Evolutionary conservation across 1,140 invertebrate genomes (phyloP).

Genomic region (Anastrepha obliqua): DNA sequence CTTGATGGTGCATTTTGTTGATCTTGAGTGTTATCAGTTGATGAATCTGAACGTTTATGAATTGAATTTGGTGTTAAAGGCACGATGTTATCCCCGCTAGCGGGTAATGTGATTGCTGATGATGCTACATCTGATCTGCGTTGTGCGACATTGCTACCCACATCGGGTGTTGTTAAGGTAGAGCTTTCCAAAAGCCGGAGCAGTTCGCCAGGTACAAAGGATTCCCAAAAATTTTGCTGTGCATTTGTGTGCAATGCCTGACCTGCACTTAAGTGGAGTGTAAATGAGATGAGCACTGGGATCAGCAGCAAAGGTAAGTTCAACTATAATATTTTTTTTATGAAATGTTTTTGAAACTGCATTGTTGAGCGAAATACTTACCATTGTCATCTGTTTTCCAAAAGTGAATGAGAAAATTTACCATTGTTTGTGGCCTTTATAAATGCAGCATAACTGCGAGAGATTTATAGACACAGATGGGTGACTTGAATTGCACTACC

Average conservation of each 20-base stretch:
- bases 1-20: slow-evolving; percentile 24
- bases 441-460: slow-evolving; percentile 5
- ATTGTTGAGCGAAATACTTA: background rate
- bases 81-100: background rate
- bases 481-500: background rate
- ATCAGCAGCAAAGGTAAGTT: slow-evolving; percentile 18
- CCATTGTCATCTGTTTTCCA: slow-evolving; percentile 4
- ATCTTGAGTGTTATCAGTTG: slow-evolving; percentile 24
- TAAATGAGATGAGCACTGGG: background rate
- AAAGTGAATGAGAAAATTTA: slow-evolving; percentile 29
- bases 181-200: slow-evolving; percentile 36
- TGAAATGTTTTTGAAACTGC: slow-evolving; percentile 6
- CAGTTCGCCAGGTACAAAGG: slow-evolving; percentile 47
- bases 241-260: background rate
- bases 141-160: background rate
- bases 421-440: background rate
- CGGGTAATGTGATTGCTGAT: background rate
- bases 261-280: background rate
- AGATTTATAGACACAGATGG: background rate
- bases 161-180: background rate
- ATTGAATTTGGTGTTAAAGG: background rate
- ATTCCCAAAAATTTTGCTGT: slow-evolving; percentile 47
- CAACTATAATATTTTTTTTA: background rate
- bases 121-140: background rate
- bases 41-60: background rate